Conservation (phyloP, 2,888 invertebrate species). For the Desoria tigrina region DNA sequence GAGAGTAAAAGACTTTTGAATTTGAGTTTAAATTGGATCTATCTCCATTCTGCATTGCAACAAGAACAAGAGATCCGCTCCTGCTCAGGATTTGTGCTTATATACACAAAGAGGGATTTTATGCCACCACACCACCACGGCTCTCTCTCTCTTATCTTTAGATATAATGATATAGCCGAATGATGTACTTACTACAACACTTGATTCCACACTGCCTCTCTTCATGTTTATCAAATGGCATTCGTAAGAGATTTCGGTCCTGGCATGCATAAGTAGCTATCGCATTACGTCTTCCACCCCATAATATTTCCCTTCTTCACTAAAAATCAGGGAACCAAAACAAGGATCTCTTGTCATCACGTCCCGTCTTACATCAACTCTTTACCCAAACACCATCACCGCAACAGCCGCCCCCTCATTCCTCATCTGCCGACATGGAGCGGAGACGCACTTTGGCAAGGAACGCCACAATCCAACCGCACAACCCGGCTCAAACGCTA, state of each 20-base stretch:
- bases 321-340: slow-evolving; percentile 37
- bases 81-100: neutral
- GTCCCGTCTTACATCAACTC: slow-evolving; percentile 19
- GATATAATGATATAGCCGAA: neutral
- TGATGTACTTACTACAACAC: slow-evolving; percentile 17
- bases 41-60: slow-evolving; percentile 27
- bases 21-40: slow-evolving; percentile 52
- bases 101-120: neutral
- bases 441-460: no score
- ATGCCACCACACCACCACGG: no score
- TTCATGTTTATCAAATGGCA: slow-evolving; percentile 28
- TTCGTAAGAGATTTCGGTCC: slow-evolving; percentile 47
- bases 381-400: slow-evolving; percentile 8
- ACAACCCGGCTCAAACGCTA: no score
- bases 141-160: neutral
- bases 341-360: slow-evolving; percentile 31
- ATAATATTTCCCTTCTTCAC: slow-evolving; percentile 30
- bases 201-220: slow-evolving; percentile 12
- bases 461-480: no score
- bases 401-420: neutral
- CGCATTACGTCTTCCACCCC: slow-evolving; percentile 41
- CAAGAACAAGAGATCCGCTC: slow-evolving; percentile 10
- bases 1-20: slow-evolving; percentile 52
- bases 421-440: no score
- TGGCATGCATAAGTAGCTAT: slow-evolving; percentile 51